Evolutionary conservation across 2,888 invertebrate species (phyloP).

Genomic region (Neoascia interrupta): DNA sequence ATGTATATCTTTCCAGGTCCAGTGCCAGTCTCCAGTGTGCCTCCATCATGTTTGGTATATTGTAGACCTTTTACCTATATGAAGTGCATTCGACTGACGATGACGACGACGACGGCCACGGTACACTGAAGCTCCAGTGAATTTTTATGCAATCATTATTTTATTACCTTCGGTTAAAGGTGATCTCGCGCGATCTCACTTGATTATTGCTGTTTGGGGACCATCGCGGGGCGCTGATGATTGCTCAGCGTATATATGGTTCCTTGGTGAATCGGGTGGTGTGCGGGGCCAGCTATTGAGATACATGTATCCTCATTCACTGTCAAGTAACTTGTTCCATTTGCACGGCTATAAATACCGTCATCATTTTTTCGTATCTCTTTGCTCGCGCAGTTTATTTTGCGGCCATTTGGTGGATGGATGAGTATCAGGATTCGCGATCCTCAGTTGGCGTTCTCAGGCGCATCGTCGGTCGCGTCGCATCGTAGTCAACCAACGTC

Average conservation of each 20-base stretch:
- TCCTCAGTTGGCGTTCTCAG: conserved; percentile 37
- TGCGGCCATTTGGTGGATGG: conserved; percentile 42
- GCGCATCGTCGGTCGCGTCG: conserved; percentile 8
- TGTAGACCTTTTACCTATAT: no score
- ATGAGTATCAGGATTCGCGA: conserved; percentile 64
- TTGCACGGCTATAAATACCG: conserved; percentile 68
- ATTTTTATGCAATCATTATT: conserved; percentile 70
- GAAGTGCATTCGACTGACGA: no score
- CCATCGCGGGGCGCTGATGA: conserved; percentile 67
- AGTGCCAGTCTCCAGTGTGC: no score
- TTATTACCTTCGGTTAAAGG: conserved; percentile 70
- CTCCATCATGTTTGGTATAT: no score
- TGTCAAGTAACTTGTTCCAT: conserved; percentile 69
- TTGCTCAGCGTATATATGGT: conserved; percentile 51
- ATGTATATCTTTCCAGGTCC: no score
- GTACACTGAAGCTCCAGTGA: conserved; percentile 67
- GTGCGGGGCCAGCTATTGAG: conserved; percentile 52
- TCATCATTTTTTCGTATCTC: conserved; percentile 52
- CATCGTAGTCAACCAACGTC: conserved; percentile 25
- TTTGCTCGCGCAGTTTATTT: no score
- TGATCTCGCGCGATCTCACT: conserved; percentile 69
- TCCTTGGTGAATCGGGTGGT: neutral
- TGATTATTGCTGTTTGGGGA: conserved; percentile 68
- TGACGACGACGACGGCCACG: conserved; percentile 18
- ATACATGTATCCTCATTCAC: conserved; percentile 68